Evolutionary conservation across 2,888 invertebrate species (phyloP).

Genomic region (Melikaiella ostensackeni): DNA sequence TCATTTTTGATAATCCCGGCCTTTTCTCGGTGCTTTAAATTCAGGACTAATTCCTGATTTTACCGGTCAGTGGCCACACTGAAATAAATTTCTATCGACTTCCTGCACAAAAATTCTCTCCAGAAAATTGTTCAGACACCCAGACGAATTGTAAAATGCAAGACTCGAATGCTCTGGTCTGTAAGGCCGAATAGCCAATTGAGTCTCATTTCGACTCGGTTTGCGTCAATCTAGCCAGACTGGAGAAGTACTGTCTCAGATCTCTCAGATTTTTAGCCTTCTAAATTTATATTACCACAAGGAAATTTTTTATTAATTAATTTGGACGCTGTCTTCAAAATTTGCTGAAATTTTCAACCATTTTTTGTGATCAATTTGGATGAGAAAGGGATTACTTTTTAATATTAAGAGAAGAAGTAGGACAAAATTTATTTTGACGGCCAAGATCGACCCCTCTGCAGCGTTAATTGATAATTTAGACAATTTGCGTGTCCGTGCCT

Average conservation of each 20-base stretch:
- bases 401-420: neutral
- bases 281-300: neutral
- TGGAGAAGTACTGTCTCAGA: constrained; percentile 50
- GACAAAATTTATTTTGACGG: constrained; percentile 61
- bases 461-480: constrained; percentile 73
- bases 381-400: neutral
- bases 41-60: too few relatives aligned
- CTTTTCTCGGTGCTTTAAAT: too few relatives aligned
- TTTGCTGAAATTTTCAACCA: too few relatives aligned
- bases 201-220: constrained; percentile 61
- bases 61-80: too few relatives aligned
- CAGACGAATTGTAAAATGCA: neutral
- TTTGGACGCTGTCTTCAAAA: neutral
- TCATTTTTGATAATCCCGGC: too few relatives aligned
- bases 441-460: constrained; percentile 66
- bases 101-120: too few relatives aligned
- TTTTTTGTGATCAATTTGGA: neutral
- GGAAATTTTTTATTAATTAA: neutral
- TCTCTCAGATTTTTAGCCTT: constrained; percentile 40
- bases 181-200: constrained; percentile 51
- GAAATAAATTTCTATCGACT: too few relatives aligned
- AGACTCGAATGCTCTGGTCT: neutral
- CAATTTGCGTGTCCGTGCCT: constrained; percentile 69
- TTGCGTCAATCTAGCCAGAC: constrained; percentile 58
- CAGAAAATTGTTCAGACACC: neutral